A percentile compares a stretch with the other conserved stretches of the same genome.
phyloP scores from a whole-genome alignment of 2,797 vertebrate genomes.

The Eulemur coronatus region DNA sequence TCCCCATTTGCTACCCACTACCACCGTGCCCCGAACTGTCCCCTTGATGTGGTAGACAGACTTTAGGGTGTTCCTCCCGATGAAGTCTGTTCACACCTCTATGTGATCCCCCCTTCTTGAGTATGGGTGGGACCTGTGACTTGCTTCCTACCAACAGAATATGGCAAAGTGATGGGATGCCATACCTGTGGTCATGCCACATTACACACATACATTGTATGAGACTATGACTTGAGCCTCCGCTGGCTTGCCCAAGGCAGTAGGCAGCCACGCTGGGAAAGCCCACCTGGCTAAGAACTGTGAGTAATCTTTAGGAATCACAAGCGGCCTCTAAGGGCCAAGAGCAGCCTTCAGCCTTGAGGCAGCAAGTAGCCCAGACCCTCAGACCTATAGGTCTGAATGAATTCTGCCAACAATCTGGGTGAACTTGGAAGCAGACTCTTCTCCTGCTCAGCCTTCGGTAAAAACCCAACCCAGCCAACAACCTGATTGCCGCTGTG shows the following conservation, averaged over 20 bases:
- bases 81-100: not conserved
- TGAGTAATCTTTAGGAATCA: not conserved
- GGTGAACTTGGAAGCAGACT: not conserved
- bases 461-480: not conserved
- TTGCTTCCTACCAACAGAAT: not conserved
- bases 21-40: not conserved
- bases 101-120: too few relatives aligned
- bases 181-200: too few relatives aligned
- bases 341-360: not conserved
- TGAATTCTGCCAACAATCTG: not conserved
- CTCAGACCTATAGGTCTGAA: not conserved
- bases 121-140: not conserved
- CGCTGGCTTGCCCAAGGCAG: not conserved
- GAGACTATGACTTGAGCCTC: not conserved
- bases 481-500: not conserved
- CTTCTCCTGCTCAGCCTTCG: not conserved
- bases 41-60: not conserved
- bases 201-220: not conserved
- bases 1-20: not conserved
- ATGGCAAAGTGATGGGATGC: not conserved
- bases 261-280: not conserved
- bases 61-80: rapidly evolving
- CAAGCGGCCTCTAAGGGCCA: not conserved
- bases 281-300: rapidly evolving
- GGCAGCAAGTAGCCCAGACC: not conserved